Conservation (phyloP, 2,797 vertebrate genomes). For the Amblyopsis hoosieri region DNA sequence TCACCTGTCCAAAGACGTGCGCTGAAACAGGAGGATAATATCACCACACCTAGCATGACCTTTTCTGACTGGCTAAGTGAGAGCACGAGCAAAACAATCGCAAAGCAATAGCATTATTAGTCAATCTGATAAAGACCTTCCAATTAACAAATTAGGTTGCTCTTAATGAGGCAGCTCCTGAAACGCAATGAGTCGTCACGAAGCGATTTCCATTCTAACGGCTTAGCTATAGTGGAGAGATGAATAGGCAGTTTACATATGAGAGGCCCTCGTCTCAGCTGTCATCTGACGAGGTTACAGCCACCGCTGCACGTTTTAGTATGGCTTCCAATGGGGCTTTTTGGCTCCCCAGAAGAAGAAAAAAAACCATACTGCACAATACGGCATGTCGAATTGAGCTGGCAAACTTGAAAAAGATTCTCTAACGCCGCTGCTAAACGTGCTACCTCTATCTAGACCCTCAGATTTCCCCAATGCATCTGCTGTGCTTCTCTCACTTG, state of each 20-base stretch:
- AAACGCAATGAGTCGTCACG: too few relatives aligned
- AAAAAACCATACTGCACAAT: slow-evolving; percentile 42
- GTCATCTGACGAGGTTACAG: slow-evolving; percentile 39
- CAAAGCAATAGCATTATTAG: slow-evolving; percentile 1
- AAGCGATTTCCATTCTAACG: not conserved
- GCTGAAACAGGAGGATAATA: not conserved
- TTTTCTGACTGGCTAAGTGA: slow-evolving; percentile 12
- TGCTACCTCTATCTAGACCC: slow-evolving; percentile 62
- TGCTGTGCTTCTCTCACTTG: slow-evolving; percentile 50
- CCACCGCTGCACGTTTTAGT: slow-evolving; percentile 50
- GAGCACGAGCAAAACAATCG: not conserved
- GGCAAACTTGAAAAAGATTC: slow-evolving; percentile 64
- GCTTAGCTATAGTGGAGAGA: not conserved
- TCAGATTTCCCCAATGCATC: slow-evolving; percentile 72
- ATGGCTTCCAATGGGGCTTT: slow-evolving; percentile 23
- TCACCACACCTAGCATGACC: not conserved
- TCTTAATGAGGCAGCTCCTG: not conserved
- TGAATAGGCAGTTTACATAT: slow-evolving; percentile 35
- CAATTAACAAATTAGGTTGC: not conserved
- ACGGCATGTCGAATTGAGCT: slow-evolving; percentile 68
- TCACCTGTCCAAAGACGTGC: slow-evolving; percentile 52
- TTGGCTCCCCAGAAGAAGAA: too few relatives aligned
- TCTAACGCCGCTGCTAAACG: slow-evolving; percentile 56
- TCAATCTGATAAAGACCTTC: not conserved
- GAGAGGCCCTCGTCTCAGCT: slow-evolving; percentile 21